These are phyloP conservation scores for Tipula unca DNA, from an alignment of 2,888 invertebrate species.

Conservation along the genomic window DNA sequence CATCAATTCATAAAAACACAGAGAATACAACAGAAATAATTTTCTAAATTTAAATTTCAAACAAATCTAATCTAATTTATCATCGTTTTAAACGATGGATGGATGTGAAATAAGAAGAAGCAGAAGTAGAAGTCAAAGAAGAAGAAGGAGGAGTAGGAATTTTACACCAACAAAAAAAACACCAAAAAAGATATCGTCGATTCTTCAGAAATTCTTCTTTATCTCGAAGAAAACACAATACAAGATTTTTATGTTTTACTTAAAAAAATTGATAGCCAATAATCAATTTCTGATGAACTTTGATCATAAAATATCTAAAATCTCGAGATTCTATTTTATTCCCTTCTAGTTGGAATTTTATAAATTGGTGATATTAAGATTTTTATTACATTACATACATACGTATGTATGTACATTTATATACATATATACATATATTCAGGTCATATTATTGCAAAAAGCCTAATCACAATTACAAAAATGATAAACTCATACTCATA, in stretches of 20 bases:
- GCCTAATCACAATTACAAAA: neutral
- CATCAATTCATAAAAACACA: constrained; percentile 14
- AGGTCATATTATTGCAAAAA: neutral
- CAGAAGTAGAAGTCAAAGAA: neutral
- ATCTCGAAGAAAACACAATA: neutral
- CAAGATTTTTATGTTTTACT: neutral
- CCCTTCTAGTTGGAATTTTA: neutral
- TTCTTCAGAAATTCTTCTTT: neutral
- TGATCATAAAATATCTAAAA: neutral
- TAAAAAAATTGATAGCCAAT: constrained; percentile 17
- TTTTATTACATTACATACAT: neutral
- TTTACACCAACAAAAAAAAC: neutral
- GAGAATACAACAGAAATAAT: neutral
- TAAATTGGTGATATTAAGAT: neutral
- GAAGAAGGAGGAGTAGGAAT: neutral
- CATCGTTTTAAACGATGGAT: neutral
- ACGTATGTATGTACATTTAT: too few species aligned
- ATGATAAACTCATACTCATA: neutral
- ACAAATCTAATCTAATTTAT: constrained; percentile 14
- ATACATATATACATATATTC: neutral
- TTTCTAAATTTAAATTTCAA: constrained; percentile 8
- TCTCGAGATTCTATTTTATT: neutral
- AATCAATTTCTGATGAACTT: constrained; percentile 18
- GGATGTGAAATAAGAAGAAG: too few species aligned
- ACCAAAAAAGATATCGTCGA: neutral